Base-by-base conservation (phyloP, 1,140 invertebrate genomes). In the Phthorimaea operculella region DNA sequence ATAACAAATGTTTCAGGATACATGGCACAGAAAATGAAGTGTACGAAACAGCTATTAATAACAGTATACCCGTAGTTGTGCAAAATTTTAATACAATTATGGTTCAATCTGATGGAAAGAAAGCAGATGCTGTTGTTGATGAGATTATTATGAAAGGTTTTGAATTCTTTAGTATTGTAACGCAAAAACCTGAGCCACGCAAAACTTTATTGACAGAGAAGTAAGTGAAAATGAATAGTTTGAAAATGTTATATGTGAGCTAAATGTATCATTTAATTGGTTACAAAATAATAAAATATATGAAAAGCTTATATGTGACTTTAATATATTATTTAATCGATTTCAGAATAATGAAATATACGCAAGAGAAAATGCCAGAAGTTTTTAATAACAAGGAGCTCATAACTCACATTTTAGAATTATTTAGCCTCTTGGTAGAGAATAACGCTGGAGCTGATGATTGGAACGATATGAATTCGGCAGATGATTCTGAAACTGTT, bases 391-490 rank as follows among this genome's bases (percentile, higher is more conserved):
- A 82, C 42, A 48, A 65, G n/a, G 70, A 74, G 0, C 80, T 76
- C 44, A 50, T 82, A 0, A 51, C 48, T 3, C 63, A 70, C 11
- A 69, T 79, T n/a, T 51, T 79, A 0, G 55, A 72, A 4, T 62
- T 78, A n/a, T 61, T 74, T 52, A 74, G 77, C 33, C 58, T 76
- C 0, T 0, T 79, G 0, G 57, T 72, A 7, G 64, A 71, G 54
- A 78, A 73, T 18, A 70, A 75, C 33, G 71, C 78, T 21, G 57
- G 69, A 0, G 70, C 73, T 0, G 75, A 76, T 44, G 65, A 70
- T n/a, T 81, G 79, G 79, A 72, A 76, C 11, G 77, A 83, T 7
- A 59, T 77, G 10, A 74, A 60, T 6, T 63, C 73, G 0, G 52
- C 61, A 4, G 62, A 60, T 8, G 54, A 54, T 0, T 78, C 68